A percentile compares a stretch with the other conserved stretches of the same genome.
These are phyloP conservation scores for Apogon hyalosoma DNA, from an alignment of 2,797 vertebrate genomes.

Conservation along the genomic window DNA sequence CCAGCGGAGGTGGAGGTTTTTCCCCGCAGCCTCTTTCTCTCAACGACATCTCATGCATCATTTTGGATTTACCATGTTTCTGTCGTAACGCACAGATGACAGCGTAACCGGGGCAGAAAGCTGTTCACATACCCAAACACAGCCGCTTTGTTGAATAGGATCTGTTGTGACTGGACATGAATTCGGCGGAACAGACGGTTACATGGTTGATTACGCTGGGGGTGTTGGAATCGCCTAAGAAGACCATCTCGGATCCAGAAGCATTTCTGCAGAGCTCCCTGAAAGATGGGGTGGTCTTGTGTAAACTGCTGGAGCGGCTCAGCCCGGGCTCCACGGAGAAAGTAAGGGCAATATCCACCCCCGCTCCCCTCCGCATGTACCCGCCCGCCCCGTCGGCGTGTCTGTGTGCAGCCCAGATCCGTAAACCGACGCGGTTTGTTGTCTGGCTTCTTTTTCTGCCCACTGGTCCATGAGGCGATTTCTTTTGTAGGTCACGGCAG, in stretches of 20 bases:
- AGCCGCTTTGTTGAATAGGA: conserved; percentile 64
- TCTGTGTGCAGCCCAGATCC: conserved; percentile 65
- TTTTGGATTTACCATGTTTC: conserved; percentile 59
- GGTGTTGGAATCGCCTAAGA: conserved; percentile 97
- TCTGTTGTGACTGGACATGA: conserved; percentile 84
- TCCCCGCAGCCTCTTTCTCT: conserved; percentile 60
- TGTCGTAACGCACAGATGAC: conserved; percentile 71
- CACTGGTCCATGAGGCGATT: conserved; percentile 79
- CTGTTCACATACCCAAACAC: conserved; percentile 51
- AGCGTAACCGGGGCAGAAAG: conserved; percentile 63
- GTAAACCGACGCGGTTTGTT: conserved; percentile 73
- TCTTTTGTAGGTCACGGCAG: conserved; percentile 82
- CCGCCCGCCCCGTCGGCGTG: conserved; percentile 57
- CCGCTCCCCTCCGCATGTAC: conserved; percentile 18
- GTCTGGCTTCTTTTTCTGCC: conserved; percentile 77
- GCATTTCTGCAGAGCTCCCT: conserved; percentile 91
- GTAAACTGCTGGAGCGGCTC: conserved; percentile 93
- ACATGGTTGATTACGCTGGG: conserved; percentile 97
- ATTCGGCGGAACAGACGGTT: conserved; percentile 97
- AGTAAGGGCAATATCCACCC: conserved; percentile 79
- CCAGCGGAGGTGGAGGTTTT: conserved; percentile 75
- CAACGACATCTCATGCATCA: conserved; percentile 68
- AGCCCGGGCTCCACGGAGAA: conserved; percentile 93
- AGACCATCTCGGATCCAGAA: conserved; percentile 94
- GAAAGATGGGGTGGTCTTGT: conserved; percentile 94